phyloP scores from a whole-genome alignment of 1,140 invertebrate genomes.

The Oryctes rhinoceros region DNA sequence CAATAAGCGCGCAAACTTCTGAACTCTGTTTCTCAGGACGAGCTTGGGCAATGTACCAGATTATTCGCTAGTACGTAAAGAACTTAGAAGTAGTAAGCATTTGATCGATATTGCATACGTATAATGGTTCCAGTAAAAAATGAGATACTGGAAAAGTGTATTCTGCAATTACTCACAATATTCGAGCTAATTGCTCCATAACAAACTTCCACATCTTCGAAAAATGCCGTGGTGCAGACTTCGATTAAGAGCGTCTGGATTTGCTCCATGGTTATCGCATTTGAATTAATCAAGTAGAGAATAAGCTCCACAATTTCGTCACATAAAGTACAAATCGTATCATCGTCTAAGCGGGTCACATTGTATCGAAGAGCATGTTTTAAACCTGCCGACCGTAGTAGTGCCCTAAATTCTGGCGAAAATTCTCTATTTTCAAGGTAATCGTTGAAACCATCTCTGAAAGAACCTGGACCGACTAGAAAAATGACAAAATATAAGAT shows the following conservation, averaged over 20 bases:
- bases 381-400: background rate
- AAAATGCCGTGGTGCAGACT: conserved; percentile 65
- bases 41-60: conserved; percentile 66
- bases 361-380: background rate
- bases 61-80: conserved; percentile 63
- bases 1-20: conserved; percentile 66
- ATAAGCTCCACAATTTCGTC: conserved; percentile 46
- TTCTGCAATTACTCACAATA: conserved; percentile 52
- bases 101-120: background rate
- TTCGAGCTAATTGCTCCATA: conserved; percentile 66
- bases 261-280: conserved; percentile 44
- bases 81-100: too few relatives aligned
- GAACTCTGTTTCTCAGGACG: conserved; percentile 61
- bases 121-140: background rate
- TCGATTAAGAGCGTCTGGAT: conserved; percentile 46
- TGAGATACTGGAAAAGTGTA: background rate
- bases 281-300: conserved; percentile 41
- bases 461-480: background rate
- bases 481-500: background rate
- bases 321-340: conserved; percentile 39
- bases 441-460: conserved; percentile 2
- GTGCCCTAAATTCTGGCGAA: background rate
- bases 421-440: conserved; percentile 23
- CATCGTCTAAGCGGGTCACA: background rate
- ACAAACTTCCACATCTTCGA: conserved; percentile 67